Conservation (phyloP, 1,140 invertebrate genomes). For the Ridgeia piscesae region DNA sequence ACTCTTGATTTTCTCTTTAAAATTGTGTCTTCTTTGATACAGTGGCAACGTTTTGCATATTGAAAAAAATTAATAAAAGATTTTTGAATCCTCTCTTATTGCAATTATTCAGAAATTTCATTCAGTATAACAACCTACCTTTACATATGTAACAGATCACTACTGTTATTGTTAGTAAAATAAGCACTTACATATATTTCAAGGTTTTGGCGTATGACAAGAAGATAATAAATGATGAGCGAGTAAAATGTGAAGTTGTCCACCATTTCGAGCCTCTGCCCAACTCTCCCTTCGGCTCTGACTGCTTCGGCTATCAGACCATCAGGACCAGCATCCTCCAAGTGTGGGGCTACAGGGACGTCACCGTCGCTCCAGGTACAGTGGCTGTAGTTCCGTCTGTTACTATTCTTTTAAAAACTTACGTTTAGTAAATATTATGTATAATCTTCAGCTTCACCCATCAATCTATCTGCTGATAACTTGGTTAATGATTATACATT, state of each 20-base stretch:
- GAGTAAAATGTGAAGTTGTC: constrained; percentile 55
- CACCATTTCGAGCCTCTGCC: constrained; percentile 55
- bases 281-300: constrained; percentile 57
- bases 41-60: too few relatives aligned
- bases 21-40: too few relatives aligned
- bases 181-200: constrained; percentile 13
- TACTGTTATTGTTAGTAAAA: background rate
- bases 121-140: too few relatives aligned
- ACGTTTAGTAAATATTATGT: too few relatives aligned
- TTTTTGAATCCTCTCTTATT: too few relatives aligned
- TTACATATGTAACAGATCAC: too few relatives aligned
- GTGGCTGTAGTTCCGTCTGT: background rate
- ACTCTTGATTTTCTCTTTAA: too few relatives aligned
- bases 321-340: constrained; percentile 60
- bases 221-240: constrained; percentile 59
- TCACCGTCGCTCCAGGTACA: constrained; percentile 60
- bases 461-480: background rate
- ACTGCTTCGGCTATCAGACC: constrained; percentile 59
- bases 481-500: too few relatives aligned
- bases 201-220: constrained; percentile 61
- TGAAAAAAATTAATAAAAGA: too few relatives aligned
- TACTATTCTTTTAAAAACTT: too few relatives aligned
- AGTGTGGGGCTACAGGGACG: constrained; percentile 52
- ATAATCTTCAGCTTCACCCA: too few relatives aligned
- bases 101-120: too few relatives aligned